Evolutionary conservation across 2,888 invertebrate species (phyloP), one percentile per base, ranked within the genome.

Genomic region (Lomographa bimaculata): DNA sequence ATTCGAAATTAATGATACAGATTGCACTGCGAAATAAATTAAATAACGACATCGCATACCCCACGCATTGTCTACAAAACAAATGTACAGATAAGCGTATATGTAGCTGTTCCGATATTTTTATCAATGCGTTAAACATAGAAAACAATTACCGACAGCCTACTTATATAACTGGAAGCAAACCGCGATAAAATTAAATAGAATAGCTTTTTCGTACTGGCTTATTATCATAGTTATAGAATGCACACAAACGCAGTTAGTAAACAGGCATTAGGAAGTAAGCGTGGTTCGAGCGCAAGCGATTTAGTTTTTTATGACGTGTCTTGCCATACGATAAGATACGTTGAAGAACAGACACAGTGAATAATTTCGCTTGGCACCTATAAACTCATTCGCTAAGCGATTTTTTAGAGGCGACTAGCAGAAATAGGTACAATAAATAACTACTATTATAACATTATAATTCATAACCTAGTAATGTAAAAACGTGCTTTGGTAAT

Each of bases 181-280:
- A 38, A 50, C 48, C 39, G 10, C 20, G 55, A 68, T 60, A 58
- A 64, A 57, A 57, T 46, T 50, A 50, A 58, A 58, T 58, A 57
- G 47, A 46, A 50, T 46, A 49, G 50, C 50, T 40, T 30, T 58
- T 64, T 35, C 18, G 46, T 60, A 58, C 56, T 51, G 46, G 30
- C 43, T 54, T 60, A 61, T 70, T 68, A 67, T 70, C 63, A 40
- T 34, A 39, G 32, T 46, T 57, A 62, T 64, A 64, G 55, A 64
- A 54, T 62, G 60, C 60, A 64, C 63, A 66, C 60, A 63, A 56
- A 61, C 56, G 64, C 63, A 50, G 55, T 46, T 55, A 46, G 67
- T 71, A 73, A 75, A 76, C 64, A 69, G 35, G 43, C 46, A 26
- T 57, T 36, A 51, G 57, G 56, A 41, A 53, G 42, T 32, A 50